These are phyloP conservation scores for Abrostola triplasia DNA, from an alignment of 2,888 invertebrate species.

Conservation along the genomic window DNA sequence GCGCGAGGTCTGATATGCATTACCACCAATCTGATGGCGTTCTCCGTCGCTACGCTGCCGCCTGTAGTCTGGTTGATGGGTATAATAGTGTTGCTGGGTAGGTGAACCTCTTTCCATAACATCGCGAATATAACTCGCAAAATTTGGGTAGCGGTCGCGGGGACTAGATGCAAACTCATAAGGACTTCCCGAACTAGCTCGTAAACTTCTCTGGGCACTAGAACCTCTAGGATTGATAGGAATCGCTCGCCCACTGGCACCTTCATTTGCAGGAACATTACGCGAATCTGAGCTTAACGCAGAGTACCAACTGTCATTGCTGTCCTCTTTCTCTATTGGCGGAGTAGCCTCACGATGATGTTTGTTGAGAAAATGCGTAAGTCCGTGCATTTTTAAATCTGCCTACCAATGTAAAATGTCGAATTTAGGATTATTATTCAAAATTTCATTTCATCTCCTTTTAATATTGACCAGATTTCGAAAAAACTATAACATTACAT, in stretches of 20 bases:
- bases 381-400: slow-evolving; percentile 80
- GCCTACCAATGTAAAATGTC: slow-evolving; percentile 44
- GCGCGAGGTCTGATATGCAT: slow-evolving; percentile 72
- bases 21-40: slow-evolving; percentile 70
- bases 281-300: slow-evolving; percentile 71
- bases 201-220: slow-evolving; percentile 69
- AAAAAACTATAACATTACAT: slow-evolving; percentile 1
- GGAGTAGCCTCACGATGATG: slow-evolving; percentile 76
- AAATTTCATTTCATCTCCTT: too few relatives aligned
- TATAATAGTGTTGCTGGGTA: slow-evolving; percentile 67
- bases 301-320: slow-evolving; percentile 84
- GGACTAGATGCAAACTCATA: slow-evolving; percentile 80
- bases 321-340: slow-evolving; percentile 77
- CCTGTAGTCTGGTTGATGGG: slow-evolving; percentile 71
- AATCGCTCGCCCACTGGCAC: slow-evolving; percentile 63
- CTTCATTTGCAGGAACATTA: slow-evolving; percentile 60
- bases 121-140: slow-evolving; percentile 83
- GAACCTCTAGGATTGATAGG: slow-evolving; percentile 73
- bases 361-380: slow-evolving; percentile 81
- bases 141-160: slow-evolving; percentile 80
- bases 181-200: slow-evolving; percentile 70
- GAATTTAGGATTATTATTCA: too few relatives aligned
- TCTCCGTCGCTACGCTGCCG: slow-evolving; percentile 73
- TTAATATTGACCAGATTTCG: slow-evolving; percentile 58
- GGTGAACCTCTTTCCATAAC: slow-evolving; percentile 72